Percentiles rank a stretch among this genome's conserved stretches.
These are phyloP conservation scores for Philaethria dido DNA, from an alignment of 2,888 invertebrate species.

Conservation along the genomic window DNA sequence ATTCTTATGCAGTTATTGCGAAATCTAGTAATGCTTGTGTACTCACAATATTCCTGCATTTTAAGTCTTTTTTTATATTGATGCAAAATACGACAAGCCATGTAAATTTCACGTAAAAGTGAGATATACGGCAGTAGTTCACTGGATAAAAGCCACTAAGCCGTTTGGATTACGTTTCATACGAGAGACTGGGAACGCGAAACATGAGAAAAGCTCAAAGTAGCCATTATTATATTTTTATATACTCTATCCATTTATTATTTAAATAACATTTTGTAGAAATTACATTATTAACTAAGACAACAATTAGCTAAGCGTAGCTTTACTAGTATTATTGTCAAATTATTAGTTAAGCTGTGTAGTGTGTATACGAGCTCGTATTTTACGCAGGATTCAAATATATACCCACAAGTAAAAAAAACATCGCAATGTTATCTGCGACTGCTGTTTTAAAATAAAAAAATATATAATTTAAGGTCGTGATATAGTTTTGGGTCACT, in stretches of 20 bases:
- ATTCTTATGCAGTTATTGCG: no score
- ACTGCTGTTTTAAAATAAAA: background rate
- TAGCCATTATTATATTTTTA: background rate
- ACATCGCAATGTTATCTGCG: no score
- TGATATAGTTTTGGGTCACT: background rate
- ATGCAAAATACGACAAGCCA: background rate
- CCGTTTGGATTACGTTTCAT: slow-evolving; percentile 17
- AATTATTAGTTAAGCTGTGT: no score
- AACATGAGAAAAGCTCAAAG: background rate
- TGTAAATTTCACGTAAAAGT: slow-evolving; percentile 10
- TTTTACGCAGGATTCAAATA: no score
- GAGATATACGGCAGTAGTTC: slow-evolving; percentile 4
- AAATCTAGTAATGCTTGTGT: no score
- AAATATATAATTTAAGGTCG: background rate
- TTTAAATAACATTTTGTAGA: background rate
- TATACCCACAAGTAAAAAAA: background rate
- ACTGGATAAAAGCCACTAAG: slow-evolving; percentile 18
- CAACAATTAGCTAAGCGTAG: background rate
- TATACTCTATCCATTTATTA: background rate
- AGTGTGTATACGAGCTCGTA: no score
- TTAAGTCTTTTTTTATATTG: background rate
- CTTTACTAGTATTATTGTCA: background rate
- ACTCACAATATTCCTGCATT: no score
- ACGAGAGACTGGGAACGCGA: background rate
- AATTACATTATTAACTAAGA: background rate